These are phyloP conservation scores for Lacerta agilis DNA, from an alignment of 2,797 vertebrate genomes.

Conservation along the genomic window DNA sequence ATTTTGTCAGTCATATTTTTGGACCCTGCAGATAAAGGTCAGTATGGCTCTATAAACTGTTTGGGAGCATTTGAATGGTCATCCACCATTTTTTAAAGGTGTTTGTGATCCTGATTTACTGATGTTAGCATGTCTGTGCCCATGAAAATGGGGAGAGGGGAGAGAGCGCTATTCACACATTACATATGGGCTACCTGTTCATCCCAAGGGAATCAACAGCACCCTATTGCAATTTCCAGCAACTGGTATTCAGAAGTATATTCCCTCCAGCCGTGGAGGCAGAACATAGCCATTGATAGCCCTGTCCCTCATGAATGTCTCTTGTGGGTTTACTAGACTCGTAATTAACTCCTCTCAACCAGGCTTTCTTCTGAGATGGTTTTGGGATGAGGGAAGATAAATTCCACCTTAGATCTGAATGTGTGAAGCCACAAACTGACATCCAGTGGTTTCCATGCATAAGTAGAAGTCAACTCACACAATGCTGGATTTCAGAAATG, in stretches of 20 bases:
- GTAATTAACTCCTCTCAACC: neutral
- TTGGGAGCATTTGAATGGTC: neutral
- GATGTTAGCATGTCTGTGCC: neutral
- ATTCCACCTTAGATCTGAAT: neutral
- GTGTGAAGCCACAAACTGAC: too few relatives aligned
- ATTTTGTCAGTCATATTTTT: neutral
- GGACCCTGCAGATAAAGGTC: neutral
- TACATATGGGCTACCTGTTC: neutral
- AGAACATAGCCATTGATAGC: too few relatives aligned
- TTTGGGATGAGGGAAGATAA: neutral
- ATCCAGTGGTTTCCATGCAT: too few relatives aligned
- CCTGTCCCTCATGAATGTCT: too few relatives aligned
- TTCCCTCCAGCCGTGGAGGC: too few relatives aligned
- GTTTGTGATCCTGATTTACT: neutral
- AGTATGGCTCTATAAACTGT: neutral
- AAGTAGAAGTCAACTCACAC: too few relatives aligned
- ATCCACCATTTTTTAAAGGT: neutral
- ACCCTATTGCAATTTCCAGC: too few relatives aligned
- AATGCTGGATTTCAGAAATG: too few relatives aligned
- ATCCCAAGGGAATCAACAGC: neutral
- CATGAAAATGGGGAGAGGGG: neutral
- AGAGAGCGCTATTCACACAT: neutral
- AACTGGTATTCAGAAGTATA: too few relatives aligned
- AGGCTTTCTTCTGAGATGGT: neutral
- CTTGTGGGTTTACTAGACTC: too few relatives aligned